Conservation (phyloP, 2,888 invertebrate genomes). For the Serripes groenlandicus region DNA sequence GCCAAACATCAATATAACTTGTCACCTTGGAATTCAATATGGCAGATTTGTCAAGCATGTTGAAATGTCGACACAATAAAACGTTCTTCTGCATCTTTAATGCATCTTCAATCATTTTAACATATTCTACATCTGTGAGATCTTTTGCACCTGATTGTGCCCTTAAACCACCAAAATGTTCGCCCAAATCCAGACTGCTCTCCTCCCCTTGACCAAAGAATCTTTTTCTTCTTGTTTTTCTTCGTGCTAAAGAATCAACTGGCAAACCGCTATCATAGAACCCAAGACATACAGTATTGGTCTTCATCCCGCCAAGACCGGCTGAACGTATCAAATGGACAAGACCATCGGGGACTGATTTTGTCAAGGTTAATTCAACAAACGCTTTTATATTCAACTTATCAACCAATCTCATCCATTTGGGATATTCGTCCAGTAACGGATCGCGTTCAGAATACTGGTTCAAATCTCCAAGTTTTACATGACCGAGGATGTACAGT, state of each 20-base stretch:
- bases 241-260: conserved; percentile 88
- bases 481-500: conserved; percentile 95
- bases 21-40: conserved; percentile 90
- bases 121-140: conserved; percentile 90
- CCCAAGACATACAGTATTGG: conserved; percentile 97
- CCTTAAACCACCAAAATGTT: conserved; percentile 74
- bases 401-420: conserved; percentile 98
- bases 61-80: conserved; percentile 96
- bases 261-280: conserved; percentile 93
- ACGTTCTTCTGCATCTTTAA: conserved; percentile 97
- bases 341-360: conserved; percentile 94
- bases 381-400: conserved; percentile 97
- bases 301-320: conserved; percentile 99
- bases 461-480: conserved; percentile 89
- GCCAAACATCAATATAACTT: conserved; percentile 98
- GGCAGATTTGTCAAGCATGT: conserved; percentile 92
- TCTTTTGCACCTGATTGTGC: conserved; percentile 58
- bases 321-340: conserved; percentile 96
- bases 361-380: conserved; percentile 96
- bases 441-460: conserved; percentile 89
- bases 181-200: conserved; percentile 62
- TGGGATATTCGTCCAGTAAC: conserved; percentile 92
- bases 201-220: conserved; percentile 74
- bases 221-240: conserved; percentile 54
- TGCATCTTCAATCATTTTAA: conserved; percentile 94